Conservation (phyloP, 2,797 vertebrate genomes). For the Squalus acanthias region DNA sequence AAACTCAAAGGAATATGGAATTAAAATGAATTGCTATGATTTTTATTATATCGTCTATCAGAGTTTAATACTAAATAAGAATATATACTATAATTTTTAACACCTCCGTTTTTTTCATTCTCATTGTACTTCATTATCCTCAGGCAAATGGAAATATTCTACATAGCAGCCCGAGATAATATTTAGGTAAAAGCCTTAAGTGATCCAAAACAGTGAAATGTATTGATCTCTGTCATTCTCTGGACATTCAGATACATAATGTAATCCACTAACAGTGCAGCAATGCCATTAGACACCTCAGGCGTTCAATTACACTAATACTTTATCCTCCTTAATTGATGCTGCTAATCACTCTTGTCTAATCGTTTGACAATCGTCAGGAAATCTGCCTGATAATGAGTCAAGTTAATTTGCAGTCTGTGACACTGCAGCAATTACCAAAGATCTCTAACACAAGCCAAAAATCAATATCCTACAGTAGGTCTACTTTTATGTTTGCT, state of each 20-base stretch:
- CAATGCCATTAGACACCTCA: slow-evolving; percentile 61
- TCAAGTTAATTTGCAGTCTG: slow-evolving; percentile 51
- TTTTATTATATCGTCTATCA: background rate
- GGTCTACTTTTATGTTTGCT: slow-evolving; percentile 29
- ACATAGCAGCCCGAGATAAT: background rate
- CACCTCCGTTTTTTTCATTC: background rate
- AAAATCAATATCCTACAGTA: slow-evolving; percentile 14
- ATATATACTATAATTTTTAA: background rate
- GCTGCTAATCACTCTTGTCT: slow-evolving; percentile 62
- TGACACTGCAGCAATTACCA: slow-evolving; percentile 45
- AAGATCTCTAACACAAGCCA: slow-evolving; percentile 27
- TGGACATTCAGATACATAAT: slow-evolving; percentile 50
- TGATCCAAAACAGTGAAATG: slow-evolving; percentile 55
- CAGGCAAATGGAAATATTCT: slow-evolving; percentile 18
- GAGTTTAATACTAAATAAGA: background rate
- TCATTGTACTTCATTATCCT: background rate
- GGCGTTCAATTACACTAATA: slow-evolving; percentile 64
- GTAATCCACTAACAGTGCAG: slow-evolving; percentile 57
- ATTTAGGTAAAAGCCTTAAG: slow-evolving; percentile 48
- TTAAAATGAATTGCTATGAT: background rate
- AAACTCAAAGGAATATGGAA: background rate
- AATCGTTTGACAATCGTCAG: slow-evolving; percentile 54
- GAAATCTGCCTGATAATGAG: slow-evolving; percentile 54
- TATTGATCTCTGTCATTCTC: slow-evolving; percentile 58
- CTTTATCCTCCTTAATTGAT: slow-evolving; percentile 66